Evolutionary conservation across 2,113 vertebrate genomes (phyloP), one percentile per base, ranked within the genome.

Genomic region (Hucho hucho): DNA sequence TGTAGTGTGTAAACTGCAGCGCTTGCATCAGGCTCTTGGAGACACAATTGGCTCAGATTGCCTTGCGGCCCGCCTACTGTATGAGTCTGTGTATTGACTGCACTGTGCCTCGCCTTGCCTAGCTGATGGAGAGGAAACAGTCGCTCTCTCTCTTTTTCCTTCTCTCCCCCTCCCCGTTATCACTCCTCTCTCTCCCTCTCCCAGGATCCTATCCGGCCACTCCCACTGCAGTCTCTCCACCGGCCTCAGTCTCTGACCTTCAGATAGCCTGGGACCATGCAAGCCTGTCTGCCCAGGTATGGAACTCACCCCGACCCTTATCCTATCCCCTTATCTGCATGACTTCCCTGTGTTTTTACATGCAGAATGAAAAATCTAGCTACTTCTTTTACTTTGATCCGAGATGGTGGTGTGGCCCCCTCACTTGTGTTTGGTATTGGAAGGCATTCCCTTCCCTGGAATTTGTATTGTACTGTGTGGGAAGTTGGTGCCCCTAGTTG

Each of bases 201-300:
- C 22, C 73, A 78, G 69, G 79, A 59, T 77, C 81, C 75, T 32
- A 9, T 73, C 73, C 82, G 69, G 84, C 79, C 87, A 82, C 87
- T 85, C 81, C 81, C 74, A 43, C 89, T 85, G 90, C 89, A 85
- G 86, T 84, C 74, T 74, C 78, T 22, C 16, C 18, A 37, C 70
- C 18, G 67, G 59, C 53, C 64, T 81, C 74, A 69, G 25, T 73
- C 70, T 78, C 84, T 82, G 81, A 89, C 88, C 87, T 83, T 89
- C 87, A 69, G 77, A 74, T 32, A 74, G 49, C 49, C 49, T 53
- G 49, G 73, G 69, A 87, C 66, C 79, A 93, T 93, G 92, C 88
- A 93, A 56, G 87, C 88, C 5, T 91, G 88, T 78, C 79, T 79
- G 78, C 74, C 90, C 81, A 91, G 92, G 92, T 93, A 89, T 69